Base-by-base conservation (phyloP, 2,888 invertebrate species). In the Drosophila austrosaltans region DNA sequence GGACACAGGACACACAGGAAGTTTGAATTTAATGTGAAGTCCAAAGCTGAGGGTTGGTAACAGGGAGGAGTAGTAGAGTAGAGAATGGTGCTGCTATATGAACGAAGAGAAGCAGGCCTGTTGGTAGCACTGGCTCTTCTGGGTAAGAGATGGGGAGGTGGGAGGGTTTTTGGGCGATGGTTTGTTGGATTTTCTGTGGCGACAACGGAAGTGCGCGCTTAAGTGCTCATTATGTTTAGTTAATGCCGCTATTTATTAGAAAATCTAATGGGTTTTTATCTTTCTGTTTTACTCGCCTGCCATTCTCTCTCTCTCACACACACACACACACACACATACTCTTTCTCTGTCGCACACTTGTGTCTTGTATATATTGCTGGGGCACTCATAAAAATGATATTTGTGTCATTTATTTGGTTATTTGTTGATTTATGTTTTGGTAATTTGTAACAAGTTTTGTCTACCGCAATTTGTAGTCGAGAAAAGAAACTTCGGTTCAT, bases 201-300 rank as follows among this genome's bases (percentile, higher is more conserved):
- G 62, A 32, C 42, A 62, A 36, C 84, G 87, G 87, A 83, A 83
- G 79, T 83, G 77, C 81, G 76, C 87, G 81, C 87, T 83, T 87
- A 87, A 84, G 84, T 87, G 87, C 82, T 82, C 87, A 86, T 82
- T 82, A 82, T 86, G 87, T 86, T 82, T 83, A 80, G 81, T 83
- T 86, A 87, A 83, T 83, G 84, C 75, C 64, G 76, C 87, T 86
- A 86, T 82, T 82, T 86, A 82, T 82, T 82, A 82, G 86, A 82
- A 82, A 82, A 86, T 82, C 78, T 80, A 86, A 82, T 86, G 83
- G 81, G 76, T 80, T 82, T 82, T 78, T 82, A 82, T 71, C 42
- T 56, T 25, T 42, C 54, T 16, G 32, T 56, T 22, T 61, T 36
- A 25, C 60, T 61, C 6, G 3, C 59, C 7, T 36, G 36, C 2